These are phyloP conservation scores for Ficedula albicollis DNA, from an alignment of 2,797 vertebrate species.

Conservation along the genomic window DNA sequence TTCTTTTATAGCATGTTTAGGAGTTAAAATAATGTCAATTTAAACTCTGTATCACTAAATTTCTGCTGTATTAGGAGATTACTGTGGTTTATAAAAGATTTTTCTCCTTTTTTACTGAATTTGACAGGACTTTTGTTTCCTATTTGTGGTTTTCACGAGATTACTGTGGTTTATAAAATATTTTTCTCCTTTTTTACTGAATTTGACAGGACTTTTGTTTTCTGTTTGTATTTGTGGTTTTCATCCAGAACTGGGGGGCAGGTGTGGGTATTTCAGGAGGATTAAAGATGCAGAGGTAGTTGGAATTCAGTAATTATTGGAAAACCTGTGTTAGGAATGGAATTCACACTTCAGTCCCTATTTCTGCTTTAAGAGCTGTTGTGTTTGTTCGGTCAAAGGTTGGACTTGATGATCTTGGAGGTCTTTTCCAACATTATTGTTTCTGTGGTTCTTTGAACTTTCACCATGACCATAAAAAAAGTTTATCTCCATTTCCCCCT, in stretches of 20 bases:
- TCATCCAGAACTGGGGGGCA: not conserved
- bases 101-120: not conserved
- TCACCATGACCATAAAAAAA: not conserved
- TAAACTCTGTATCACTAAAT: not conserved
- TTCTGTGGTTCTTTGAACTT: not conserved
- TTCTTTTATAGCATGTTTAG: not conserved
- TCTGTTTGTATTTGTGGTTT: not conserved
- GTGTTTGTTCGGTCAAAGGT: not conserved
- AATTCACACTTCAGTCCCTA: not conserved
- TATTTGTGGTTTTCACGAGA: not conserved
- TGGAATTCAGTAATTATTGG: not conserved
- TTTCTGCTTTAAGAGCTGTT: not conserved
- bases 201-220: not conserved
- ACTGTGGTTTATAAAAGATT: accelerated
- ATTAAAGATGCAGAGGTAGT: not conserved
- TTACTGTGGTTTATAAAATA: accelerated
- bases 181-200: not conserved
- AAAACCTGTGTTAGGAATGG: not conserved
- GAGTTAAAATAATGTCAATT: not conserved
- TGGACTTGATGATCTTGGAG: not conserved
- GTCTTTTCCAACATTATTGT: not conserved
- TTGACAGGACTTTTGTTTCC: not conserved
- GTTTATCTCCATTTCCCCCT: not conserved
- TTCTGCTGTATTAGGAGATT: not conserved
- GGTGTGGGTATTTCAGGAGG: not conserved